Evolutionary conservation across 1,140 invertebrate genomes (phyloP), one percentile per base, ranked within the genome.

Genomic region (Nasonia longicornis): DNA sequence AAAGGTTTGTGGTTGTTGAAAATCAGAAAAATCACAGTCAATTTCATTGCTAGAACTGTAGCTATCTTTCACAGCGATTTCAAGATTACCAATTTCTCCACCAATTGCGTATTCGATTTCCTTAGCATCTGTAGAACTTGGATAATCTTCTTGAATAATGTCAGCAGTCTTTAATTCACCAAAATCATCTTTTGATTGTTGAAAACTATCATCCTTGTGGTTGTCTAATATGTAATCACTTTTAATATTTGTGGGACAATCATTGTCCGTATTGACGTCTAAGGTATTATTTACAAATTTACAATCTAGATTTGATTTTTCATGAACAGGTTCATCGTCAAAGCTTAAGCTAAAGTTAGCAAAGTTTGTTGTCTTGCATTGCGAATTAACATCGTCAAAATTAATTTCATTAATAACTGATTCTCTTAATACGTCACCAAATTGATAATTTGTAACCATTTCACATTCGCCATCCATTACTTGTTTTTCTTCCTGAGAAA

Each of bases 131-230:
- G 16, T 29, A 75, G 29, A 79, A 22, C 16, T 70, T 48, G 35
- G 38, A 66, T 64, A 64, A 76, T 69, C 42, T 20, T 76, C 29
- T 52, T 74, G 20, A 74, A 74, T 35, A 26, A 22, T 26, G 52
- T 79, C 52, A 70, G 69, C 64, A 79, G 75, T 80, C 45, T 82
- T 79, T 74, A 35, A 35, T 45, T 82, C 73, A 38, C 6, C 14
- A 69, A 79, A 72, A 82, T 82, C 58, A 7, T 83, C 72, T 84
- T 86, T 86, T 82, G 82, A 83, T 84, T 83, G 78, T 84, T 80
- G 20, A 48, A 58, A 82, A 84, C 38, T 70, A 79, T 64, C 11
- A 79, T 64, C 11, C 4, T 16, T 7, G 45, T 72, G 69, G 16
- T 79, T 45, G 64, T 79, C 52, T 75, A 71, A 52, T 48, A 74